Evolutionary conservation across 2,113 vertebrate species (phyloP).

Genomic region (Podarcis muralis): DNA sequence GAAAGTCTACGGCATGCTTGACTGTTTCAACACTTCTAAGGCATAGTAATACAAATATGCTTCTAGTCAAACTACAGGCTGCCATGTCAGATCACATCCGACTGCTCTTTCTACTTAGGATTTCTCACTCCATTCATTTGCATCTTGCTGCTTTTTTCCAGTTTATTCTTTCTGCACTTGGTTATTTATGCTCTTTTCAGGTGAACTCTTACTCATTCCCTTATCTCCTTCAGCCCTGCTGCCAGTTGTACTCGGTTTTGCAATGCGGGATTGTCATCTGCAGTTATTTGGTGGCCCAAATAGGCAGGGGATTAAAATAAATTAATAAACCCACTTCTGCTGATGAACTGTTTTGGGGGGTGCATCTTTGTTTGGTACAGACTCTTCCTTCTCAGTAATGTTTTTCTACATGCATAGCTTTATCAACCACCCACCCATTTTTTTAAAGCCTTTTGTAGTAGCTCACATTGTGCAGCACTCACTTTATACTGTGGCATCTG

Average conservation of each 20-base stretch:
- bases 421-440: background rate
- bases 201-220: background rate
- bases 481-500: background rate
- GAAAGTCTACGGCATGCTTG: background rate
- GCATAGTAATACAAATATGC: slow-evolving; percentile 9
- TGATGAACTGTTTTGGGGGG: background rate
- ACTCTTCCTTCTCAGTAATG: background rate
- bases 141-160: background rate
- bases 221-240: background rate
- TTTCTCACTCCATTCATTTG: background rate
- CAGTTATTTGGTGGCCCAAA: background rate
- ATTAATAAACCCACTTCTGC: background rate
- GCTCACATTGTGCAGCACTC: background rate
- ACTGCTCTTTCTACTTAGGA: background rate
- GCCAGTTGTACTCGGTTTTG: background rate
- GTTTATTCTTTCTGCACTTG: background rate
- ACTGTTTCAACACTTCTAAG: background rate
- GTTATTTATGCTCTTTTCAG: background rate
- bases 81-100: background rate
- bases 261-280: background rate
- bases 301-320: background rate
- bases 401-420: background rate
- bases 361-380: background rate
- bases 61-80: background rate
- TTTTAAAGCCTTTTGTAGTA: background rate